Evolutionary conservation across 2,797 vertebrate genomes (phyloP), one percentile per base, ranked within the genome.

Genomic region (Malacoctenus gilli): DNA sequence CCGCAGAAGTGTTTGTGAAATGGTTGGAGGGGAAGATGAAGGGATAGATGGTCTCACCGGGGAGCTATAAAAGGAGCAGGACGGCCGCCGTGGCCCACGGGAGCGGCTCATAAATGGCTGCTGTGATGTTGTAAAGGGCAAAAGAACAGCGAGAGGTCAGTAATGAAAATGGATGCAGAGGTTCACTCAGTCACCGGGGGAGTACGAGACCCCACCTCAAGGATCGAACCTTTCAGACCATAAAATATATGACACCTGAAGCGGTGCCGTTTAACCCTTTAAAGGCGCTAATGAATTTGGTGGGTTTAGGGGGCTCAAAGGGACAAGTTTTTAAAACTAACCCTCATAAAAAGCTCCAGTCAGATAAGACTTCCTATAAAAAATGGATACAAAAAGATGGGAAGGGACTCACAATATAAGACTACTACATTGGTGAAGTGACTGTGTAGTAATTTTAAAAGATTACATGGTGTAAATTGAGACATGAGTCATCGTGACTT

Each of bases 101-200:
- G 70, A 69, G 55, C 11, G 1, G 13, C 41, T 63, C 70, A 70
- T 55, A 79, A 85, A 84, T 65, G 57, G 52, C 39, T 65, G 55
- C 66, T 59, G 34, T 83, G 80, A 79, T 67, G 71, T 66, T 85
- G 54, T 68, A 83, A 89, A 90, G 80, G 80, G 68, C 68, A 83
- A 48, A 66, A 59, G 15, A 75, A 36, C 76, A 47, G 50, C 74
- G 53, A 67, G 81, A 42, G 59, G 25, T 28, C 23, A 59, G 18
- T 61, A 42, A 72, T 79, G 52, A 62, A 77, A 79, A 79, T 65
- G 53, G 67, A 75, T 60, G 54, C 54, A 28, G 74, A 73, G 71
- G 49, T 64, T 55, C 35, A 14, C 11, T 42, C 9, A 28, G 25
- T n/a, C n/a, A n/a, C n/a, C n/a, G n/a, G n/a, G n/a, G n/a, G n/a